These are phyloP conservation scores for Sturmia bella DNA, from an alignment of 2,888 invertebrate genomes.

Conservation along the genomic window DNA sequence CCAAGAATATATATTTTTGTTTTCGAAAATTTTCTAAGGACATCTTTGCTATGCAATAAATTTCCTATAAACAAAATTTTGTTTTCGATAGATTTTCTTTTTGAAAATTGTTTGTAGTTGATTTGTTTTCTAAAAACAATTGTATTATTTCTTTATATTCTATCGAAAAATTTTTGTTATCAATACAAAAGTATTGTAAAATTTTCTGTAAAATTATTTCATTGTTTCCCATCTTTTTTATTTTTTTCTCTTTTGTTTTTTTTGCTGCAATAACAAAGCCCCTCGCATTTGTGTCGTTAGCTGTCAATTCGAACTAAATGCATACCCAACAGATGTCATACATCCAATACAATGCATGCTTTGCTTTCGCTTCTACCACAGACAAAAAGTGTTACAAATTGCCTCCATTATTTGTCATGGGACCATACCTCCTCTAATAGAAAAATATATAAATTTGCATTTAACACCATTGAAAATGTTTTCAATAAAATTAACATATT, in stretches of 20 bases:
- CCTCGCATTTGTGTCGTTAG: slow-evolving; percentile 11
- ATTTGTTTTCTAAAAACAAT: too few species aligned
- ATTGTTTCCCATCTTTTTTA: background rate
- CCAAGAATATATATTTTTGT: too few species aligned
- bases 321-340: slow-evolving; percentile 23
- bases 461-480: slow-evolving; percentile 19
- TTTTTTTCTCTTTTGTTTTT: background rate
- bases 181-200: too few species aligned
- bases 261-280: slow-evolving; percentile 1
- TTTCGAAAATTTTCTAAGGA: too few species aligned
- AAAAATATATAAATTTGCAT: slow-evolving; percentile 18
- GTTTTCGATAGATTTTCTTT: too few species aligned
- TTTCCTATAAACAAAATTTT: too few species aligned
- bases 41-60: too few species aligned
- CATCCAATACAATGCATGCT: background rate
- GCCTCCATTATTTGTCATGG: slow-evolving; percentile 9
- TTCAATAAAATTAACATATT: slow-evolving; percentile 47
- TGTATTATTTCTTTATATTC: too few species aligned
- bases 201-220: too few species aligned
- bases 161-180: too few species aligned
- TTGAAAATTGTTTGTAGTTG: too few species aligned
- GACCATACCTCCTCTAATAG: background rate
- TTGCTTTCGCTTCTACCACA: background rate
- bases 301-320: slow-evolving; percentile 7
- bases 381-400: slow-evolving; percentile 37